A percentile compares a stretch with the other conserved stretches of the same genome.
These are phyloP conservation scores for Ochropacha duplaris DNA, from an alignment of 2,888 invertebrate species.

Conservation along the genomic window DNA sequence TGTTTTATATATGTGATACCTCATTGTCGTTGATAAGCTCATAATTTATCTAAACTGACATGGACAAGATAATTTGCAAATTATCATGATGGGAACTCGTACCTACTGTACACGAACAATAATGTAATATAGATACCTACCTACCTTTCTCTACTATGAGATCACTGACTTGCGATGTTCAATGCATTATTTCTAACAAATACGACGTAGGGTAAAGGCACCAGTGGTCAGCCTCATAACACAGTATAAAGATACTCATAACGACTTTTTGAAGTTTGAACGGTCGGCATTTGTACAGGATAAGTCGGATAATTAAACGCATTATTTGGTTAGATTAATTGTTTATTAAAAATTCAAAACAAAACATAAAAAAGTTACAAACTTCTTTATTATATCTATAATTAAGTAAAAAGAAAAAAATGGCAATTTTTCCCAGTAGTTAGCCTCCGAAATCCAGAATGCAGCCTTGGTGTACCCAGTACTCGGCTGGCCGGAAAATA, in stretches of 20 bases:
- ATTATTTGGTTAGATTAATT: too few relatives aligned
- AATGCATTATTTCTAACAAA: conserved; percentile 16
- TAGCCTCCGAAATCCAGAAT: too few relatives aligned
- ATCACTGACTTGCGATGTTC: conserved; percentile 17
- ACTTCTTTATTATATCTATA: too few relatives aligned
- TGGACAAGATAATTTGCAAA: neutral
- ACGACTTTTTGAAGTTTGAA: conserved; percentile 18
- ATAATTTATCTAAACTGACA: neutral
- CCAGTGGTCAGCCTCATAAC: conserved; percentile 18
- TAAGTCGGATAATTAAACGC: too few relatives aligned
- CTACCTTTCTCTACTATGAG: neutral
- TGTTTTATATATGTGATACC: too few relatives aligned
- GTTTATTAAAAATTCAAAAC: too few relatives aligned
- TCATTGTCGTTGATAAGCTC: neutral
- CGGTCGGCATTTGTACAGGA: too few relatives aligned
- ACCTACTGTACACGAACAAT: neutral
- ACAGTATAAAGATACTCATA: conserved; percentile 22
- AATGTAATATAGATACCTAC: neutral
- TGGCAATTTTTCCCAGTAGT: too few relatives aligned
- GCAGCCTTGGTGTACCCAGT: too few relatives aligned
- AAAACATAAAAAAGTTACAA: too few relatives aligned
- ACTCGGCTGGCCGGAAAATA: too few relatives aligned
- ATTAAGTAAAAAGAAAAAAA: too few relatives aligned
- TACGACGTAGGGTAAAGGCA: conserved; percentile 29
- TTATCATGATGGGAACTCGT: neutral